phyloP scores from a whole-genome alignment of 1,140 invertebrate species.

The Trachelipus rathkii region DNA sequence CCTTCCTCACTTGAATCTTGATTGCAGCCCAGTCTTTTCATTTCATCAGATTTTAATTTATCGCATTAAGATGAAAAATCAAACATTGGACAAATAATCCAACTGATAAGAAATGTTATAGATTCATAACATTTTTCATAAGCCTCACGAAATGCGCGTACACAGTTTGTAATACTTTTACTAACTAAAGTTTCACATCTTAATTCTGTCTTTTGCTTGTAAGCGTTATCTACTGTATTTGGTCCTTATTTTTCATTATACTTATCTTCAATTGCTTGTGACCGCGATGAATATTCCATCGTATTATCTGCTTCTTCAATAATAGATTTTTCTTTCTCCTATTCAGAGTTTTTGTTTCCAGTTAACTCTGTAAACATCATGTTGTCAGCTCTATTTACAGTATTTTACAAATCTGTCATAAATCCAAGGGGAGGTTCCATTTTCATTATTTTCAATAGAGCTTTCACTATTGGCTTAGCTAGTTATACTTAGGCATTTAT shows the following conservation, averaged over 20 bases:
- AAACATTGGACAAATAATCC: conserved; percentile 19
- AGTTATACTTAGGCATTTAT: conserved; percentile 21
- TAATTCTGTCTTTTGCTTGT: conserved; percentile 17
- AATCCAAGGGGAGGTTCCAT: conserved; percentile 14
- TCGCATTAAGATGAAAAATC: conserved; percentile 22
- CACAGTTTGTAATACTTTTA: conserved; percentile 18
- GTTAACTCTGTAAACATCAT: conserved; percentile 7
- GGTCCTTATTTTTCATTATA: neutral
- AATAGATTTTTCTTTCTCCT: conserved; percentile 17
- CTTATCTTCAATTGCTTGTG: conserved; percentile 14
- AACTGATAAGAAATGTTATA: conserved; percentile 18
- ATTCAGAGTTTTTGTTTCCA: conserved; percentile 19
- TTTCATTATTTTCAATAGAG: conserved; percentile 14
- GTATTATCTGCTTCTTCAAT: conserved; percentile 24
- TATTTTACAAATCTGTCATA: conserved; percentile 17
- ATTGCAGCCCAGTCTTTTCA: conserved; percentile 18
- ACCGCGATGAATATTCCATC: neutral
- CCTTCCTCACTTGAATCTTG: conserved; percentile 17
- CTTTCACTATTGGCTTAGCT: conserved; percentile 16
- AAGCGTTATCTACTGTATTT: conserved; percentile 14
- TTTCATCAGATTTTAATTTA: conserved; percentile 23
- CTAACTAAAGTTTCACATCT: conserved; percentile 26
- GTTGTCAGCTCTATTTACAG: conserved; percentile 3
- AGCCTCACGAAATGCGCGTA: conserved; percentile 13
- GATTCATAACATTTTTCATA: conserved; percentile 18